A percentile compares a stretch with the other conserved stretches of the same genome.
Evolutionary conservation across 2,888 invertebrate genomes (phyloP).

Genomic region (Spilosoma lubricipeda): DNA sequence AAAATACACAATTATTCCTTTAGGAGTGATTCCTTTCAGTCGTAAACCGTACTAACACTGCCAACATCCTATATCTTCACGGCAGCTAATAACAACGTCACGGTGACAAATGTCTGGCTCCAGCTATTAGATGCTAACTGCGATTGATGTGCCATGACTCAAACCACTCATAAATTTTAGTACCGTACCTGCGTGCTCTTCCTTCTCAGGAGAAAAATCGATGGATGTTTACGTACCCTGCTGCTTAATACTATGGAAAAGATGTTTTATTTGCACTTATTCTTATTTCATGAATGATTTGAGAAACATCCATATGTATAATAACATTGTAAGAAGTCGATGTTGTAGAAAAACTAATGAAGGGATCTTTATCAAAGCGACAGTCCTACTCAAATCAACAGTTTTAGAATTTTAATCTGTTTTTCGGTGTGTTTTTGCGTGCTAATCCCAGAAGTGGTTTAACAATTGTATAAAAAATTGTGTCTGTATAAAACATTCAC

Average conservation of each 20-base stretch:
- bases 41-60: constrained; percentile 3
- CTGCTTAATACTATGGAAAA: not conserved
- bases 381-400: too few relatives aligned
- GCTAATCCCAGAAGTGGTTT: too few relatives aligned
- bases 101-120: constrained; percentile 65
- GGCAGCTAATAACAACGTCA: constrained; percentile 46
- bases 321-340: too few relatives aligned
- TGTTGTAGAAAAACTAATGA: too few relatives aligned
- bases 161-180: constrained; percentile 70
- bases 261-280: not conserved
- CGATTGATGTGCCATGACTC: constrained; percentile 69
- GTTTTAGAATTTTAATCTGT: too few relatives aligned
- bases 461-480: too few relatives aligned
- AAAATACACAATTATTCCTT: not conserved
- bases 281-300: not conserved
- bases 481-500: too few relatives aligned
- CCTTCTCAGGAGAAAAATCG: constrained; percentile 19
- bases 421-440: too few relatives aligned
- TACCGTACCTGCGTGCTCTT: constrained; percentile 42
- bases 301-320: too few relatives aligned
- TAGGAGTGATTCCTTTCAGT: not conserved
- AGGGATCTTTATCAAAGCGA: too few relatives aligned
- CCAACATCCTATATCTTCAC: constrained; percentile 31
- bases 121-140: constrained; percentile 73
- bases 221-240: constrained; percentile 1